Conservation (phyloP, 92 coral and sea anemone genomes). For the Porites divaricata region DNA sequence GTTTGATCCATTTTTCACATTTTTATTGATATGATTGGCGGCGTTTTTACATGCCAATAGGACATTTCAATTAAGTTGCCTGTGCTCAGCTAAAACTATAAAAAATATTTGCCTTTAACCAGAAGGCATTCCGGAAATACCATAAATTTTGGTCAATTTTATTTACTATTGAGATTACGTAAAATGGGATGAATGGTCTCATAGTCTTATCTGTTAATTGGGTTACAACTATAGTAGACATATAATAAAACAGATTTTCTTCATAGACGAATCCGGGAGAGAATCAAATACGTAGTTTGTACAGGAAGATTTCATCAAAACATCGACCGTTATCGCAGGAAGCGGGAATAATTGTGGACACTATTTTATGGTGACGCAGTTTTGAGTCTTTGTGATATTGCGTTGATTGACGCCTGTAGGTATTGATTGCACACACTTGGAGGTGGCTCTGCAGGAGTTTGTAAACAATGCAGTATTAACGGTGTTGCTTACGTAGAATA, state of each 20-base stretch:
- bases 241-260: no score
- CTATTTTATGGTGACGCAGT: not conserved
- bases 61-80: not conserved
- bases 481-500: slow-evolving; percentile 21
- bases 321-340: not conserved
- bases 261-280: not conserved
- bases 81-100: not conserved
- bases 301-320: not conserved
- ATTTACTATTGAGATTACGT: not conserved
- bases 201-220: no score
- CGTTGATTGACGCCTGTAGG: slow-evolving; percentile 12
- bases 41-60: not conserved
- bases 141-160: not conserved
- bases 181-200: not conserved
- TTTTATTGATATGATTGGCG: not conserved
- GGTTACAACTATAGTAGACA: no score
- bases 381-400: slow-evolving; percentile 19
- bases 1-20: no score
- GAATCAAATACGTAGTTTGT: not conserved
- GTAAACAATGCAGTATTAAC: slow-evolving; percentile 6
- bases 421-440: slow-evolving; percentile 1
- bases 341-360: not conserved
- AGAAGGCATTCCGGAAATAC: not conserved
- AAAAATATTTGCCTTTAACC: not conserved
- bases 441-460: not conserved